Evolutionary conservation across 2,113 vertebrate species (phyloP), one percentile per base, ranked within the genome.

Genomic region (Syngnathus typhle): DNA sequence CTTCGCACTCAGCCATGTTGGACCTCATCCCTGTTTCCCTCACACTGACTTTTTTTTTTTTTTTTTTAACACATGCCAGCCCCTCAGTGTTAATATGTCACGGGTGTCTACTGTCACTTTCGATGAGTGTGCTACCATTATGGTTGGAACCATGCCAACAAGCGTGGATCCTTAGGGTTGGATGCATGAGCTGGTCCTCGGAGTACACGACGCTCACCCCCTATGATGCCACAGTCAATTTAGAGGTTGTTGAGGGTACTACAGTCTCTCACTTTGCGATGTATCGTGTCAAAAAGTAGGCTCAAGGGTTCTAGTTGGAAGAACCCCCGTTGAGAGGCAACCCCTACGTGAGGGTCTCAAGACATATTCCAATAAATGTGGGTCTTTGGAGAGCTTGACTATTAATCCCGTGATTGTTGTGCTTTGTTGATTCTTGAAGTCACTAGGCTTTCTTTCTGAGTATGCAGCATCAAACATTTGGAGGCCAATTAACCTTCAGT

Each of bases 41-140:
- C 11, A 1, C 37, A 61, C 37, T 41, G 37, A 21, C 10, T 61
- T 61, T 41, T 61, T 60, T 51, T 47, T 54, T 54, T 54, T 55
- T 55, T 47, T 55, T 55, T 55, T 55, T 13, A 6, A 62, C 60
- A 23, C 38, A 43, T 44, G n/a, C 60, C 39, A 16, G 21, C 19
- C 39, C 27, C n/a, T 62, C n/a, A 15, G 60, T 62, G 39, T 44
- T 62, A 62, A 62, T 62, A 44, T 62, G 60, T 62, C 60, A 62
- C 39, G 37, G 59, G 38, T 41, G 16, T 60, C 36, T n/a, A 36
- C 37, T 60, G 38, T 61, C 38, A 21, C 27, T 61, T 43, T 41
- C 21, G 59, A 61, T 13, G 59, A 10, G 37, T 5, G 52, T 55
- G 21, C 21, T 55, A 27, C 27, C 52, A 55, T 55, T 55, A 21